phyloP scores from a whole-genome alignment of 2,113 vertebrate genomes.

The Riparia riparia region DNA sequence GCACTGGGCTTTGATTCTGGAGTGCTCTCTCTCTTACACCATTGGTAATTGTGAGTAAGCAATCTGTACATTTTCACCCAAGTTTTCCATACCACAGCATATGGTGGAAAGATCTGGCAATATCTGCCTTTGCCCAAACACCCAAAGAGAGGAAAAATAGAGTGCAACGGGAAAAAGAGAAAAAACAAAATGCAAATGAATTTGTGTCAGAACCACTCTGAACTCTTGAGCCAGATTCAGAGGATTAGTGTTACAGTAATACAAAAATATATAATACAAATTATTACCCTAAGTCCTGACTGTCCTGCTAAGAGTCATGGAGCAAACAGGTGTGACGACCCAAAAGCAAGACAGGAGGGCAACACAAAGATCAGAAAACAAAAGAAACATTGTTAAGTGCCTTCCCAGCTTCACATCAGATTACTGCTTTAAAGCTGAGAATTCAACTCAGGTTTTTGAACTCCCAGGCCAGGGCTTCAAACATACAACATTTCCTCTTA shows the following conservation, averaged over 20 bases:
- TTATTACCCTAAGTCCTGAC: neutral
- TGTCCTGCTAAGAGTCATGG: neutral
- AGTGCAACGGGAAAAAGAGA: neutral
- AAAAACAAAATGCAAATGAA: neutral
- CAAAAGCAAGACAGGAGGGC: neutral
- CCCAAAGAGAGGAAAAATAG: neutral
- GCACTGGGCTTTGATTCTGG: neutral
- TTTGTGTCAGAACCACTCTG: neutral
- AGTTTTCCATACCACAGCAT: accelerated
- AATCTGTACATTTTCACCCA: neutral
- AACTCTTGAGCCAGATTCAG: neutral
- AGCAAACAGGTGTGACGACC: accelerated
- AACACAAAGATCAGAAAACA: neutral
- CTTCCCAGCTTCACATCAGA: neutral
- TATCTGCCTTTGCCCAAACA: neutral
- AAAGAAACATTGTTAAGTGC: neutral
- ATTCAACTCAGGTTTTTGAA: neutral
- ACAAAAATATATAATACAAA: neutral
- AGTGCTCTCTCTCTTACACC: neutral
- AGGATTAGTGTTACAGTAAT: neutral
- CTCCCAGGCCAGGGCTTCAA: neutral
- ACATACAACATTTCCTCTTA: neutral
- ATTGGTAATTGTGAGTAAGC: neutral
- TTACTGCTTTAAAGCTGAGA: neutral
- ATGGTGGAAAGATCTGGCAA: neutral